Percentiles rank a stretch among this genome's conserved stretches.
Evolutionary conservation across 2,888 invertebrate genomes (phyloP).

Genomic region (Hirtodrosophila duncani): DNA sequence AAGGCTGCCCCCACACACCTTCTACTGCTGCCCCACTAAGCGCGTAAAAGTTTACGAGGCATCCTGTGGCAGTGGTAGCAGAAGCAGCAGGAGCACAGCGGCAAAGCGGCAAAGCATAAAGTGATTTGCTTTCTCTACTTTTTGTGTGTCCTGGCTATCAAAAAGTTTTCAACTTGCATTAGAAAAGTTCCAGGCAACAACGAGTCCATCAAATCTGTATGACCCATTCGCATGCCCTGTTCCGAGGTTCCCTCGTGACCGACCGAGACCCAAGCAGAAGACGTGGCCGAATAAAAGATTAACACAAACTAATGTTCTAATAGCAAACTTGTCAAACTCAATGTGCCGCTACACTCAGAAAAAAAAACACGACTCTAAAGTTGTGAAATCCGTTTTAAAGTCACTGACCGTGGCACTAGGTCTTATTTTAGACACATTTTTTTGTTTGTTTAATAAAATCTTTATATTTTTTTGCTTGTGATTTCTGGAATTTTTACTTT

Average conservation of each 20-base stretch:
- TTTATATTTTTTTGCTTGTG: too few relatives aligned
- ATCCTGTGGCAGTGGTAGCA: conserved; percentile 45
- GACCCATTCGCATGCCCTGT: conserved; percentile 1
- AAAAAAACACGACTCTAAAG: too few relatives aligned
- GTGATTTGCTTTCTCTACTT: conserved; percentile 61
- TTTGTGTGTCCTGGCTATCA: conserved; percentile 51
- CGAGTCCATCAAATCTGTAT: conserved; percentile 48
- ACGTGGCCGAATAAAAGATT: conserved; percentile 51
- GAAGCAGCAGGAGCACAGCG: background rate
- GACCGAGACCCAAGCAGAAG: conserved; percentile 6
- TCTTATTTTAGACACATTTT: too few relatives aligned
- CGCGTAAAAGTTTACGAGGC: conserved; percentile 69
- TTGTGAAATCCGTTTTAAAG: too few relatives aligned
- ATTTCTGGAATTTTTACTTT: too few relatives aligned
- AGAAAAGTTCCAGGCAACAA: conserved; percentile 42
- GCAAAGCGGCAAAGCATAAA: conserved; percentile 55
- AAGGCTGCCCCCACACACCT: background rate
- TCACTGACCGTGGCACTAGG: too few relatives aligned
- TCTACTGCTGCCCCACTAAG: conserved; percentile 27
- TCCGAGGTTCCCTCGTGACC: conserved; percentile 41
- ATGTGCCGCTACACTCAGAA: conserved; percentile 20
- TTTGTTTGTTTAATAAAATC: too few relatives aligned
- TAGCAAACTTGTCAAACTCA: conserved; percentile 68
- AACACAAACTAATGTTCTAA: conserved; percentile 58
- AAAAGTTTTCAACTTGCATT: conserved; percentile 65